Evolutionary conservation across 2,888 invertebrate species (phyloP).

Genomic region (Chelonus formosanus): DNA sequence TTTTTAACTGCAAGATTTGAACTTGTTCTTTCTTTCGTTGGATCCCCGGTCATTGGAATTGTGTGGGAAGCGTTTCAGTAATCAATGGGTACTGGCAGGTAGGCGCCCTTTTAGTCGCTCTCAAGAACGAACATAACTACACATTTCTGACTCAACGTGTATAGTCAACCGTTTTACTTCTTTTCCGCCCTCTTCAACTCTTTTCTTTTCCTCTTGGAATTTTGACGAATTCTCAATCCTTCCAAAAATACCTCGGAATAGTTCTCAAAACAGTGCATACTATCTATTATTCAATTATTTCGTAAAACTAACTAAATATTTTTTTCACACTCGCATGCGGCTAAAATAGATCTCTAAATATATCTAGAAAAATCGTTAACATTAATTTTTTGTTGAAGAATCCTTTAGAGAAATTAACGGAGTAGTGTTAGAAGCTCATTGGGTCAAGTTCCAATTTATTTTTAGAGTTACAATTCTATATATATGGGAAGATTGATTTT

Average conservation of each 20-base stretch:
- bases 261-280: neutral
- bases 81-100: constrained; percentile 64
- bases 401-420: too few relatives aligned
- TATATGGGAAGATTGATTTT: too few relatives aligned
- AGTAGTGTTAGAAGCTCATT: too few relatives aligned
- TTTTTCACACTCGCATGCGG: too few relatives aligned
- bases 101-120: constrained; percentile 57
- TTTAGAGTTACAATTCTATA: too few relatives aligned
- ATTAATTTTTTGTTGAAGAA: too few relatives aligned
- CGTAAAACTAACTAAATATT: too few relatives aligned
- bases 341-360: too few relatives aligned
- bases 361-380: too few relatives aligned
- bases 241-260: constrained; percentile 18
- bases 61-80: constrained; percentile 65
- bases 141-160: constrained; percentile 23
- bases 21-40: constrained; percentile 42
- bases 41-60: constrained; percentile 49
- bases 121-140: constrained; percentile 32
- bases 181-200: constrained; percentile 45
- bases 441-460: too few relatives aligned
- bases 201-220: constrained; percentile 24
- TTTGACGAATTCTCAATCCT: constrained; percentile 17
- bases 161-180: constrained; percentile 22
- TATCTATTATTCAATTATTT: too few relatives aligned
- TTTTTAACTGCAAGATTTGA: constrained; percentile 44